phyloP scores from a whole-genome alignment of 92 coral and sea anemone species.

The Porites divaricata region DNA sequence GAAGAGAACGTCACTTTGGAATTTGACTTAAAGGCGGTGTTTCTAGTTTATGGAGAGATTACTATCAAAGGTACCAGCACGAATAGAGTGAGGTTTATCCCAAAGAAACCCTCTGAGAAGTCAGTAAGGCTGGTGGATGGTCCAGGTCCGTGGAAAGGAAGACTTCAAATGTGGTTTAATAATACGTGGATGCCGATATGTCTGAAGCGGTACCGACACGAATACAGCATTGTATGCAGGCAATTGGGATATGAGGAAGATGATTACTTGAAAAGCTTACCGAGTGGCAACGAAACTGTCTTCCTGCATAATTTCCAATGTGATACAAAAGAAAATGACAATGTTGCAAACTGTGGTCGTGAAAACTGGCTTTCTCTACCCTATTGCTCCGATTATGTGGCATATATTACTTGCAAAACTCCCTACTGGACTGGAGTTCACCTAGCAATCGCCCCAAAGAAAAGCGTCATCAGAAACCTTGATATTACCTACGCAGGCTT shows the following conservation, averaged over 20 bases:
- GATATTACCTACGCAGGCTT: conserved; percentile 52
- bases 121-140: conserved; percentile 35
- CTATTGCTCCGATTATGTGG: conserved; percentile 11
- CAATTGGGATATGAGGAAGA: conserved; percentile 33
- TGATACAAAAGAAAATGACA: conserved; percentile 7
- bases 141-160: conserved; percentile 55
- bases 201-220: not conserved
- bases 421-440: conserved; percentile 68
- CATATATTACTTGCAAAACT: conserved; percentile 28
- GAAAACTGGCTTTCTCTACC: conserved; percentile 11
- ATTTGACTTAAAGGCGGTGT: conserved; percentile 22
- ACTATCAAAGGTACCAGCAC: conserved; percentile 13
- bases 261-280: not conserved
- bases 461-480: conserved; percentile 31
- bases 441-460: conserved; percentile 26
- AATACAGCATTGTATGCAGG: conserved; percentile 9
- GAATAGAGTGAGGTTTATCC: conserved; percentile 23
- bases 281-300: not conserved
- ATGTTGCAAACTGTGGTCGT: conserved; percentile 15
- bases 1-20: conserved; percentile 37
- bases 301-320: conserved; percentile 40
- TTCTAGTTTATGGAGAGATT: conserved; percentile 34
- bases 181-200: conserved; percentile 59
- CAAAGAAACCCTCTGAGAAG: conserved; percentile 5
- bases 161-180: conserved; percentile 37